Base-by-base conservation (phyloP, 1,140 invertebrate species). In the Drosophila serrata region DNA sequence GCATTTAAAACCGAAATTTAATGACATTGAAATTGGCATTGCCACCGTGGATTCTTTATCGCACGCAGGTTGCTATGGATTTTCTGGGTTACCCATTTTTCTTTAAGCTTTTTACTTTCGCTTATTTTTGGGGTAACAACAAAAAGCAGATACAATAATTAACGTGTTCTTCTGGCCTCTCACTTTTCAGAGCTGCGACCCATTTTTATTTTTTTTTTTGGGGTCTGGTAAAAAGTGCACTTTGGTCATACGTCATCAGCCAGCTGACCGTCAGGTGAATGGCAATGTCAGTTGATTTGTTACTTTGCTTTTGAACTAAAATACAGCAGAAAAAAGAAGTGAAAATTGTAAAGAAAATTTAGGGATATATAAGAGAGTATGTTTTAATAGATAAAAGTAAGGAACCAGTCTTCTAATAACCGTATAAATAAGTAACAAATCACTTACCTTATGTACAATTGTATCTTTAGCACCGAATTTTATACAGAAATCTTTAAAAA, bases 21-120 rank as follows among this genome's bases (percentile, higher is more conserved):
- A 82, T 87, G 82, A 70, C 82, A 87, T 80, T 82, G 76, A 88
- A 82, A 87, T 88, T 80, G 76, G 77, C 80, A 77, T 69, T 56
- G 75, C 60, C 69, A 81, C 49, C 43, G 62, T 48, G 59, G 69
- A 75, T 75, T 75, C 55, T 58, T 33, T 63, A 37, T 46, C 53
- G 40, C 78, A 81, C 81, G 81, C 81, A 81, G 78, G 42, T 72
- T 45, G 15, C 24, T 15, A 15, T 13, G 6, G n/a, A 15, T 22
- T 57, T 69, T 63, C 53, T 53, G 46, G 63, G 57, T 80, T 48
- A 40, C 68, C 61, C 69, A 56, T 64, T 75, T 75, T 70, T 39
- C 45, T 53, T 24, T 4, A 24, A 19, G 24, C 29, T 57, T 58
- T 64, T 49, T 72, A 72, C 68, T 72, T 72, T 72, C 68, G 33